Base-by-base conservation (phyloP, 2,888 invertebrate species). In the Tanaodytes sp. region DNA sequence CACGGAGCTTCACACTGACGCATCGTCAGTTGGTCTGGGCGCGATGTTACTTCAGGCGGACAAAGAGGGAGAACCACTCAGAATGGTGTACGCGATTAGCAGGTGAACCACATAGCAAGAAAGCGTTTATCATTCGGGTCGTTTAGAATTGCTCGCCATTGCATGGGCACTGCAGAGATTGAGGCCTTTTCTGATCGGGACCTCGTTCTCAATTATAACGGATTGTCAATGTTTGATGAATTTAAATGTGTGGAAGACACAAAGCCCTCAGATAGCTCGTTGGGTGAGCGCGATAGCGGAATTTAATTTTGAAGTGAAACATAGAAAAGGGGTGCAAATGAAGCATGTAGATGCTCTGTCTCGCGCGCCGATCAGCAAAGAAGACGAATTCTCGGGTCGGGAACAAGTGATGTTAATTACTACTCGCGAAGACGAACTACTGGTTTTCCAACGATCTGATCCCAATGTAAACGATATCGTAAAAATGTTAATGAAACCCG, bases 101-200 rank as follows among this genome's bases (percentile, higher is more conserved):
- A 18, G 55, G 9, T 31, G 23, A 12, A 67, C 51, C 2, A 39
- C 36, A 0, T 14, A 16, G n/a, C 18, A 2, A 19, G 55, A 42
- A 19, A 8, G 9, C 11, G 27, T 18, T n/a, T 55, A 55, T 43
- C 55, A 55, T 30, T 55, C 43, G 4, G 43, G 55, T 55, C 12
- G 55, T 12, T 12, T 55, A 23, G 45, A 45, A 12, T 15, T 57
- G 16, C 15, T 57, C 12, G 45, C 45, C 11, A 46, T 57, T 6
- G 30, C 42, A 2, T 57, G 36, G 57, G 42, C 55, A 5, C 8
- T 42, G 19, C 15, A 33, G 19, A 19, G 43, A 19, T 12, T 55
- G 8, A 30, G 55, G 19, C 33, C 31, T 0, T 69, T 72, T 30
- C 39, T 76, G 9, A 46, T 75, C 1, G 67, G 57, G 1, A 65